These are phyloP conservation scores for Champsocephalus esox DNA, from an alignment of 2,797 vertebrate genomes.

Conservation along the genomic window DNA sequence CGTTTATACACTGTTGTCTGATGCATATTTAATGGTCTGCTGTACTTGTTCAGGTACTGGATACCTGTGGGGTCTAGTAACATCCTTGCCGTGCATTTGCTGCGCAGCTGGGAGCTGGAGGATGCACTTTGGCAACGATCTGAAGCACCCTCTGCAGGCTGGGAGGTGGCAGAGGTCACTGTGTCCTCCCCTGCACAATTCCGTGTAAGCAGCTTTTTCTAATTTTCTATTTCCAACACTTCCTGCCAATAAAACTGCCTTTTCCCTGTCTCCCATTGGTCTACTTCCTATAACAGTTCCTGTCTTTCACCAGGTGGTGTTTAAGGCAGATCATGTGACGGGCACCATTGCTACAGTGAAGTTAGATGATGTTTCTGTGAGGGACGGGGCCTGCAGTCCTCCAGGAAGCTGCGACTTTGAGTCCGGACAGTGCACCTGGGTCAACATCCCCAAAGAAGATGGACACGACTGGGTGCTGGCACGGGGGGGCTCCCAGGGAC, in stretches of 20 bases:
- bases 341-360: slow-evolving; percentile 55
- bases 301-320: slow-evolving; percentile 74
- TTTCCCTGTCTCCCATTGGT: not conserved
- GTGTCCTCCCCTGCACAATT: slow-evolving; percentile 77
- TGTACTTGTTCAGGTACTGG: slow-evolving; percentile 77
- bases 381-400: slow-evolving; percentile 69
- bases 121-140: slow-evolving; percentile 73
- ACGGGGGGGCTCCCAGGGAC: slow-evolving; percentile 67
- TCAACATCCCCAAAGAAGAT: slow-evolving; percentile 63
- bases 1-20: not conserved
- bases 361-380: slow-evolving; percentile 82
- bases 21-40: not conserved
- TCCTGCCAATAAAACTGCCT: not conserved
- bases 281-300: not conserved
- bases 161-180: slow-evolving; percentile 84
- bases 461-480: slow-evolving; percentile 77
- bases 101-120: slow-evolving; percentile 48
- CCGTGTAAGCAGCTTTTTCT: slow-evolving; percentile 55
- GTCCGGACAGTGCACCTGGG: slow-evolving; percentile 80
- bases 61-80: slow-evolving; percentile 61
- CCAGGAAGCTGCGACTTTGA: slow-evolving; percentile 85
- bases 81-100: slow-evolving; percentile 71
- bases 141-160: slow-evolving; percentile 62
- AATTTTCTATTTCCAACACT: not conserved
- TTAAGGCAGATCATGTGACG: slow-evolving; percentile 59